Evolutionary conservation across 2,113 vertebrate genomes (phyloP), one percentile per base, ranked within the genome.

Genomic region (Tragelaphus buxtoni): DNA sequence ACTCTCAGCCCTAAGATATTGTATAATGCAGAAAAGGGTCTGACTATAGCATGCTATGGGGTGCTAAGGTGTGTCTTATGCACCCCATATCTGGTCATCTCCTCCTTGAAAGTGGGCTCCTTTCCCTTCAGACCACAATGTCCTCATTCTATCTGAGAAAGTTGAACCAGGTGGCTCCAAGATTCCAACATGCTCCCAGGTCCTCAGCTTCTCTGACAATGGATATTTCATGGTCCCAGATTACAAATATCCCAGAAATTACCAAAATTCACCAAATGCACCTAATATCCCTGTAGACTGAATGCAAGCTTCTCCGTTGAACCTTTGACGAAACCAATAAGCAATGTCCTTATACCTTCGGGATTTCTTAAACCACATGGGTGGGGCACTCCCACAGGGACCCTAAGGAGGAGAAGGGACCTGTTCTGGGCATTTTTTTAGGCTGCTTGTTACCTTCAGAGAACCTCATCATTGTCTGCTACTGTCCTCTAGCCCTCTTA

Each of bases 401-500:
- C 24, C 11, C 53, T 94, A 39, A 51, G 22, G 22, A 45, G 32
- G 39, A 90, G 22, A 91, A 76, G 1, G 24, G 1, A 90, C 51
- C 58, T 92, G 4, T 81, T 76, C 20, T 61, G 32, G 74, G 55
- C n/a, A 51, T 30, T 16, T 47, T 47, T 51, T 49, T 18, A 77
- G 26, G 39, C 4, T 86, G 16, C 47, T 55, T 95, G 56, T 83
- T 77, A 88, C 45, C 82, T 90, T 74, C 77, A 24, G 8, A 30
- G 97, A 87, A 45, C 42, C 11, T 88, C 30, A n/a, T 94, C 65
- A 74, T 83, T 97, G 47, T 97, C 77, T 92, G n/a, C 39, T 85
- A 69, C 76, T 84, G 76, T 39, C 88, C 10, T 82, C 74, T 82
- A 9, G 53, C 35, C 53, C 24, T 94, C 74, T 39, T 74, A 24